A percentile compares a stretch with the other conserved stretches of the same genome.
Evolutionary conservation across 2,797 vertebrate species (phyloP).

Genomic region (Chaunax sp.): DNA sequence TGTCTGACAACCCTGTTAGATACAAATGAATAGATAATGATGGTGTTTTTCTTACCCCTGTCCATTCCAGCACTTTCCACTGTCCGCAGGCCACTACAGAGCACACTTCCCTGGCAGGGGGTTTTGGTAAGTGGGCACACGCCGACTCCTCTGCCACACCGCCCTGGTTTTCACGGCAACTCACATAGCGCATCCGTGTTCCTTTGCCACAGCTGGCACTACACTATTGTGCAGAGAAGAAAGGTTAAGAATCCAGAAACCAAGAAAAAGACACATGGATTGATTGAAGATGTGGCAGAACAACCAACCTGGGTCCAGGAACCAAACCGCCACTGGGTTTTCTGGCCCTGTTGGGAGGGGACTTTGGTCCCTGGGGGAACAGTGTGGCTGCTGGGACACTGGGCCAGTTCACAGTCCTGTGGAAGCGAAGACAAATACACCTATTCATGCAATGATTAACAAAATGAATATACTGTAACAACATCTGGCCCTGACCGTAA

Average conservation of each 20-base stretch:
- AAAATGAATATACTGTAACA: conserved; percentile 70
- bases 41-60: conserved; percentile 84
- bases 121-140: conserved; percentile 90
- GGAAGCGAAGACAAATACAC: conserved; percentile 60
- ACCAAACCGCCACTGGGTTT: conserved; percentile 98
- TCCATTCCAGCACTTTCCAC: conserved; percentile 98
- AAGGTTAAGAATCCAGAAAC: conserved; percentile 5
- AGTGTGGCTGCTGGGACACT: conserved; percentile 87
- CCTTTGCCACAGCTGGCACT: conserved; percentile 96
- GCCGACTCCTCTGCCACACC: conserved; percentile 92
- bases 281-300: not conserved
- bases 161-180: conserved; percentile 94
- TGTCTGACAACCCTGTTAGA: not conserved
- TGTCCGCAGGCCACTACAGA: conserved; percentile 91
- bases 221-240: conserved; percentile 82
- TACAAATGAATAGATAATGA: not conserved
- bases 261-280: not conserved
- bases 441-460: conserved; percentile 67
- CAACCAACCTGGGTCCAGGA: conserved; percentile 95
- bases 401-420: conserved; percentile 94
- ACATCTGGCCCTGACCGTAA: conserved; percentile 59
- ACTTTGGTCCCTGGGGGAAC: conserved; percentile 86
- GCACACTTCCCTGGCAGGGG: conserved; percentile 90
- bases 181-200: conserved; percentile 95
- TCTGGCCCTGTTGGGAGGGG: conserved; percentile 79